phyloP scores from a whole-genome alignment of 2,797 vertebrate genomes.

The Sarcoramphus papa region DNA sequence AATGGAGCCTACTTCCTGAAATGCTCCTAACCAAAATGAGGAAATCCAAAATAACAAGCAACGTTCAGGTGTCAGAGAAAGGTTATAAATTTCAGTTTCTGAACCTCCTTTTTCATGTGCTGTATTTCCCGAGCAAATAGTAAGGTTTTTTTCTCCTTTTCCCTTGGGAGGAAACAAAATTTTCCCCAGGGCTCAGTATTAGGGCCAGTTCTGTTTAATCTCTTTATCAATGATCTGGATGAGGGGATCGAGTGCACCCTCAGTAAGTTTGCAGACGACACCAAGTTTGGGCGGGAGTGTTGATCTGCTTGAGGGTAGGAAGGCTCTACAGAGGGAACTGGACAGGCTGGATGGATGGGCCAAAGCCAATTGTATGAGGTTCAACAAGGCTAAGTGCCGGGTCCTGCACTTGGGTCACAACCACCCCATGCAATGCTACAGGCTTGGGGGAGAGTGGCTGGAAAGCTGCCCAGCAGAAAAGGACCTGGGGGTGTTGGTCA shows the following conservation, averaged over 20 bases:
- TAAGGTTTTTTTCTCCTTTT: neutral
- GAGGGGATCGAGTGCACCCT: accelerated
- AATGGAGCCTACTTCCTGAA: neutral
- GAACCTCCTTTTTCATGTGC: neutral
- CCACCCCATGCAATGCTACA: accelerated
- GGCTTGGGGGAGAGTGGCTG: neutral
- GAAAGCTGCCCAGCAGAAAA: accelerated
- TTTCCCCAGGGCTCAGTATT: neutral
- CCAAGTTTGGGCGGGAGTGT: accelerated
- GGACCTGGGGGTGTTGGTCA: accelerated
- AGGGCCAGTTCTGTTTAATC: neutral
- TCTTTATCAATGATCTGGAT: neutral
- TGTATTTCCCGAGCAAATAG: neutral
- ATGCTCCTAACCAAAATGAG: neutral
- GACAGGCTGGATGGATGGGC: accelerated
- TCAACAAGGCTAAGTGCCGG: accelerated
- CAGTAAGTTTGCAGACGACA: neutral
- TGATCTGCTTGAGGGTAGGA: accelerated
- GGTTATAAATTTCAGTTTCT: neutral
- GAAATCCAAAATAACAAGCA: neutral
- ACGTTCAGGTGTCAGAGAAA: neutral
- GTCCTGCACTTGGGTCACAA: neutral
- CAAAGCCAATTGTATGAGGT: accelerated
- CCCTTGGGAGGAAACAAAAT: neutral
- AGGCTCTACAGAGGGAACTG: neutral